Evolutionary conservation across 2,888 invertebrate genomes (phyloP).

Genomic region (Hyles lineata): DNA sequence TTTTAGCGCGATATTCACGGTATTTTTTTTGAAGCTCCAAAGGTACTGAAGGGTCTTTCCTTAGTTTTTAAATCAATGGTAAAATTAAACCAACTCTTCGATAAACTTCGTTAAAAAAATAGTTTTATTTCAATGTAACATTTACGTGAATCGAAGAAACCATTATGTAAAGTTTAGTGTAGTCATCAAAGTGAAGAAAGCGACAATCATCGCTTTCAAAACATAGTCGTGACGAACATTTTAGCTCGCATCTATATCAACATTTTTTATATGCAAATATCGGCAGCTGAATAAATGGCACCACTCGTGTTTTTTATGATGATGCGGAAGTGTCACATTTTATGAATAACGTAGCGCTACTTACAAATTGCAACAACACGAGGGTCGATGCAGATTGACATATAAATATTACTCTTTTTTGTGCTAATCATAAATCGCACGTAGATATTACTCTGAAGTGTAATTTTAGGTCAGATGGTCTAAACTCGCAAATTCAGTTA

Average conservation of each 20-base stretch:
- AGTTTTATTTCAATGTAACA: no score
- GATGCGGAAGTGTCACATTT: background rate
- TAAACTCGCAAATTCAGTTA: no score
- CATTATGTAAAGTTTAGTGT: background rate
- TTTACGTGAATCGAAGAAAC: no score
- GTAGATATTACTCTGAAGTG: no score
- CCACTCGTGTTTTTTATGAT: background rate
- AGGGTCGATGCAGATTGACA: background rate
- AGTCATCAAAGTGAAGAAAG: background rate
- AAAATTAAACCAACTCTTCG: no score
- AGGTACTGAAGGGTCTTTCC: no score
- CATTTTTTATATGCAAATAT: conserved; percentile 1
- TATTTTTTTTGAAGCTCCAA: no score
- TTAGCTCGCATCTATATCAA: background rate
- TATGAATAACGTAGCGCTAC: background rate
- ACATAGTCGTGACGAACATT: conserved; percentile 8
- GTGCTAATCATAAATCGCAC: no score
- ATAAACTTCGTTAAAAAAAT: no score
- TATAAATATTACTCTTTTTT: background rate
- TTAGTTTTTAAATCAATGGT: no score
- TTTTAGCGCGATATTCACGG: no score
- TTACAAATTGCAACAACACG: conserved; percentile 1
- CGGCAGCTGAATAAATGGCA: background rate
- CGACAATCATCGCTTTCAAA: conserved; percentile 1
- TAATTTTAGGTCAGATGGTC: no score